These are phyloP conservation scores for Corythornis cristatus DNA, from an alignment of 2,113 vertebrate species.

Conservation along the genomic window DNA sequence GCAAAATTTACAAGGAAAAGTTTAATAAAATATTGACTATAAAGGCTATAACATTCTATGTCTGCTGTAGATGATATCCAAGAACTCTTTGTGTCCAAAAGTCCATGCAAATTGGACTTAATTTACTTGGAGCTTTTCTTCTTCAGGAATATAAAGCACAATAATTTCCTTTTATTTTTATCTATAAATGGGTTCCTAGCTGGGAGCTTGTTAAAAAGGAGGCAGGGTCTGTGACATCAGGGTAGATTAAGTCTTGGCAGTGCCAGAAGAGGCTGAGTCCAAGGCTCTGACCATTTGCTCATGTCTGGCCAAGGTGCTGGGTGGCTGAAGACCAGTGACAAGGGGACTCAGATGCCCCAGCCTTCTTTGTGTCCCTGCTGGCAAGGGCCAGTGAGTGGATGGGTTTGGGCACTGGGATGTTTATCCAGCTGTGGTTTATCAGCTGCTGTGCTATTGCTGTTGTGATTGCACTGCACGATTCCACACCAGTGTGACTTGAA, in stretches of 20 bases:
- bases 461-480: background rate
- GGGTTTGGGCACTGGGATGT: background rate
- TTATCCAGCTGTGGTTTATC: background rate
- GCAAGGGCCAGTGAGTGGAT: background rate
- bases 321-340: background rate
- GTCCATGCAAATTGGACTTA: slow-evolving; percentile 46
- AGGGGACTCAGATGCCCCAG: background rate
- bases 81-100: background rate
- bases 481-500: background rate
- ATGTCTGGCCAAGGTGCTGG: background rate
- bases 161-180: slow-evolving; percentile 40
- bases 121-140: slow-evolving; percentile 41
- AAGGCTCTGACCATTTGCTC: background rate
- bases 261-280: background rate
- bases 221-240: slow-evolving; percentile 14
- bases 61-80: slow-evolving; percentile 28
- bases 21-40: slow-evolving; percentile 68
- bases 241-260: slow-evolving; percentile 28
- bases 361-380: background rate
- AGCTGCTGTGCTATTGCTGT: background rate
- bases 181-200: slow-evolving; percentile 45
- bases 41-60: slow-evolving; percentile 37
- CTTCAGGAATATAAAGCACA: slow-evolving; percentile 27
- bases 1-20: slow-evolving; percentile 61
- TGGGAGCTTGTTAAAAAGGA: slow-evolving; percentile 35